These are phyloP conservation scores for Acipenser ruthenus DNA, from an alignment of 2,797 vertebrate genomes.

Conservation along the genomic window DNA sequence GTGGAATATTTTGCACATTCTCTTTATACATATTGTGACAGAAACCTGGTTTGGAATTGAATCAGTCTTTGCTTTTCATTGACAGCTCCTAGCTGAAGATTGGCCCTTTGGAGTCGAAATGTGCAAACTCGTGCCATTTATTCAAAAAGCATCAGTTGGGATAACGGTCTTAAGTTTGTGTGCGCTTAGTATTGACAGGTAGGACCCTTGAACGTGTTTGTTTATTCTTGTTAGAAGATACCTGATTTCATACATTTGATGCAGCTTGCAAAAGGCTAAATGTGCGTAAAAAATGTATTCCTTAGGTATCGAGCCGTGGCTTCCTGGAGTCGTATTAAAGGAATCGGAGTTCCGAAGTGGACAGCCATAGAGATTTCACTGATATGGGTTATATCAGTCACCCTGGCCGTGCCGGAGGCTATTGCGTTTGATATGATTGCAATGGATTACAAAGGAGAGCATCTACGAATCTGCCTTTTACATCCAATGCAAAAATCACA, in stretches of 20 bases:
- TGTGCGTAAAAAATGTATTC: slow-evolving; percentile 33
- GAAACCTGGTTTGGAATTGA: background rate
- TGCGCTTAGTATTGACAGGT: slow-evolving; percentile 89
- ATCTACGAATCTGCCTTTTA: slow-evolving; percentile 75
- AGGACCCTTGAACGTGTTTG: slow-evolving; percentile 22
- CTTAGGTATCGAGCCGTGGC: slow-evolving; percentile 81
- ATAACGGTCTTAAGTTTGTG: slow-evolving; percentile 87
- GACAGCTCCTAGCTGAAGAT: slow-evolving; percentile 75
- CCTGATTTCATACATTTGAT: background rate
- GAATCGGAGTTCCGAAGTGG: slow-evolving; percentile 72
- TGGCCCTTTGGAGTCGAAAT: slow-evolving; percentile 83
- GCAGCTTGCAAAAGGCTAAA: background rate
- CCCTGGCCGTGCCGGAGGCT: slow-evolving; percentile 84
- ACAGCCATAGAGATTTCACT: slow-evolving; percentile 77
- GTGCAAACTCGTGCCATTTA: slow-evolving; percentile 89
- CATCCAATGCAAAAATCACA: slow-evolving; percentile 67
- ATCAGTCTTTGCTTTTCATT: slow-evolving; percentile 22
- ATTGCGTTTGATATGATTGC: slow-evolving; percentile 80
- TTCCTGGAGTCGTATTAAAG: slow-evolving; percentile 83
- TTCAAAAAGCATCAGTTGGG: slow-evolving; percentile 87
- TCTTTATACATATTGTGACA: background rate
- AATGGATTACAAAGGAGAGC: slow-evolving; percentile 69
- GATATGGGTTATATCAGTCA: slow-evolving; percentile 79
- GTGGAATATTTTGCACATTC: background rate
- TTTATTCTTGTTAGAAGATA: slow-evolving; percentile 7